phyloP scores from a whole-genome alignment of 2,113 vertebrate species.

The Antigone vipio region DNA sequence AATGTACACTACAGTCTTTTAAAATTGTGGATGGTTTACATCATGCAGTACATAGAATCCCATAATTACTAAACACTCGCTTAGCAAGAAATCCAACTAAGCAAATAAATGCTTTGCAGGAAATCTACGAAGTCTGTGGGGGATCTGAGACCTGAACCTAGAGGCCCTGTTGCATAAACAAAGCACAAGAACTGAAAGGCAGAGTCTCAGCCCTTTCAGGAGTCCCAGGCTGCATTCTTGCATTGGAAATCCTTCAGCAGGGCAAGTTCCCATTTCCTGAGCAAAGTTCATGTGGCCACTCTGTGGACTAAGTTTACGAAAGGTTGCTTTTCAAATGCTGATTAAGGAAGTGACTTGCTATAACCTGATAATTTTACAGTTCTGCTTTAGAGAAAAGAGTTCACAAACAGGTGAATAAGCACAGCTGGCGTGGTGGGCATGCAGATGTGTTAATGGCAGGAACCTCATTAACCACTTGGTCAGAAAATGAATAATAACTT shows the following conservation, averaged over 20 bases:
- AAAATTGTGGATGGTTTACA: neutral
- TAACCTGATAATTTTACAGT: neutral
- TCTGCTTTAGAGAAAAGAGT: neutral
- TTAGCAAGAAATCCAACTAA: neutral
- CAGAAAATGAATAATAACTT: neutral
- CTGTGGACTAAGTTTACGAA: neutral
- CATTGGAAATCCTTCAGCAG: neutral
- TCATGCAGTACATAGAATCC: neutral
- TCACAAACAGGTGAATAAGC: neutral
- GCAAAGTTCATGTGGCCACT: no score
- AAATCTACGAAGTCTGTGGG: neutral
- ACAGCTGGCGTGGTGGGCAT: neutral
- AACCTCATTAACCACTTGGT: neutral
- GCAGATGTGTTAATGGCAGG: neutral
- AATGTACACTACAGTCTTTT: neutral
- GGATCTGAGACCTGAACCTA: neutral
- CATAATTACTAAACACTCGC: neutral
- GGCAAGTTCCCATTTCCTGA: neutral
- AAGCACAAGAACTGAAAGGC: neutral
- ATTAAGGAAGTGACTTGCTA: neutral
- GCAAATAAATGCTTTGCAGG: neutral
- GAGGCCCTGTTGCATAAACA: neutral
- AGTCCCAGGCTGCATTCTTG: neutral
- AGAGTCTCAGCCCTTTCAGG: neutral
- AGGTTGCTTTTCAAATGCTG: neutral